phyloP scores from a whole-genome alignment of 2,888 invertebrate genomes.

The Yponomeuta sedellus region DNA sequence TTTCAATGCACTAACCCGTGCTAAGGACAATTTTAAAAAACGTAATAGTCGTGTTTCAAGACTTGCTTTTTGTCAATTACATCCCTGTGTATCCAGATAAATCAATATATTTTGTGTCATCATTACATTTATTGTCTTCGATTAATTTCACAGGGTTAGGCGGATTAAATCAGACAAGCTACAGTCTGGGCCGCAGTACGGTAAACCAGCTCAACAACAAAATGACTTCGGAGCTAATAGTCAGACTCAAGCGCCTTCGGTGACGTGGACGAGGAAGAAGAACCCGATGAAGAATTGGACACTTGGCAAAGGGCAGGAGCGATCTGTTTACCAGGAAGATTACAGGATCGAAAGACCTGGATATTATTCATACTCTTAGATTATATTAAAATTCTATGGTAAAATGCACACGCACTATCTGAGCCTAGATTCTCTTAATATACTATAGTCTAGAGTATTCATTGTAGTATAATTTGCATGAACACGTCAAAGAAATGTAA shows the following conservation, averaged over 20 bases:
- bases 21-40: no score
- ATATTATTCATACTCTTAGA: slow-evolving; percentile 7
- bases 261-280: slow-evolving; percentile 19
- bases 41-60: background rate
- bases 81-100: background rate
- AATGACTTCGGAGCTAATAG: background rate
- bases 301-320: background rate
- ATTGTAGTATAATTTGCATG: no score
- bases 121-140: background rate
- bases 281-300: slow-evolving; percentile 8
- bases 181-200: background rate
- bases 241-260: background rate
- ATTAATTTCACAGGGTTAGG: slow-evolving; percentile 27
- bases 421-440: no score
- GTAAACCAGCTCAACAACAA: background rate
- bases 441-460: no score
- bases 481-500: no score
- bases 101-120: background rate
- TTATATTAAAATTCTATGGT: background rate
- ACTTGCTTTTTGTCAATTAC: background rate
- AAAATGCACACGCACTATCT: no score
- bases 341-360: slow-evolving; percentile 1
- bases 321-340: background rate
- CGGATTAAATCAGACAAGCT: slow-evolving; percentile 17
- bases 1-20: no score